Percentiles rank a stretch among this genome's conserved stretches.
Conservation (phyloP, 2,113 vertebrate genomes). For the Chloebia gouldiae region DNA sequence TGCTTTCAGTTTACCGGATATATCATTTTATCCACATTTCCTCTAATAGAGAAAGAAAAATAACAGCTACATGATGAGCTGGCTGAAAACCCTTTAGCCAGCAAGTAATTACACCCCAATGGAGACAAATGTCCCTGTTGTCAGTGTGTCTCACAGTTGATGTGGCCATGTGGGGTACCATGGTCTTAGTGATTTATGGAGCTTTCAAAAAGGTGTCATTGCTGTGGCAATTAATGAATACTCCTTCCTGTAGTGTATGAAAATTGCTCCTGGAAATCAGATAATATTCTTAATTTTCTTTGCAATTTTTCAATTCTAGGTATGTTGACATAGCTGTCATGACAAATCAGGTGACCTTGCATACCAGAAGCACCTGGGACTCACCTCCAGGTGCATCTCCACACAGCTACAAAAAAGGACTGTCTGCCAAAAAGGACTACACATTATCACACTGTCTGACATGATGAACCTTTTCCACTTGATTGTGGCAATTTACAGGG, state of each 20-base stretch:
- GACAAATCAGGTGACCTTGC: conserved; percentile 67
- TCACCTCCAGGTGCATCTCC: not conserved
- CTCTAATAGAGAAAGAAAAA: not conserved
- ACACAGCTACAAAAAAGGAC: not conserved
- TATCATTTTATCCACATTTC: conserved; percentile 12
- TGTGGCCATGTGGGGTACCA: not conserved
- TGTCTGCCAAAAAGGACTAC: not conserved
- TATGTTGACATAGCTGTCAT: conserved; percentile 63
- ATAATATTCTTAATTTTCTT: conserved; percentile 79
- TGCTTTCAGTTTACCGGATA: not conserved
- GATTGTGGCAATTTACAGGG: not conserved
- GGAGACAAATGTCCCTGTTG: conserved; percentile 55
- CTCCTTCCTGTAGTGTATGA: conserved; percentile 59
- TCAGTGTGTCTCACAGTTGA: conserved; percentile 10
- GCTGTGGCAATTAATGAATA: conserved; percentile 69
- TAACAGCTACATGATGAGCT: not conserved
- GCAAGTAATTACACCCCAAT: conserved; percentile 16
- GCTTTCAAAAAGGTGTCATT: conserved; percentile 64
- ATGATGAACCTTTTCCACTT: not conserved
- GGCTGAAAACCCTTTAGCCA: not conserved
- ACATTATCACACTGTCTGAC: not conserved
- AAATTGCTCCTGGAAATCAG: conserved; percentile 75
- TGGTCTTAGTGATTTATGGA: conserved; percentile 69
- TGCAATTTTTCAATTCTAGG: conserved; percentile 67
- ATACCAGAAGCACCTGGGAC: not conserved